A percentile compares a stretch with the other conserved stretches of the same genome.
Conservation (phyloP, 2,797 vertebrate genomes). For the Lophotriccus pileatus region DNA sequence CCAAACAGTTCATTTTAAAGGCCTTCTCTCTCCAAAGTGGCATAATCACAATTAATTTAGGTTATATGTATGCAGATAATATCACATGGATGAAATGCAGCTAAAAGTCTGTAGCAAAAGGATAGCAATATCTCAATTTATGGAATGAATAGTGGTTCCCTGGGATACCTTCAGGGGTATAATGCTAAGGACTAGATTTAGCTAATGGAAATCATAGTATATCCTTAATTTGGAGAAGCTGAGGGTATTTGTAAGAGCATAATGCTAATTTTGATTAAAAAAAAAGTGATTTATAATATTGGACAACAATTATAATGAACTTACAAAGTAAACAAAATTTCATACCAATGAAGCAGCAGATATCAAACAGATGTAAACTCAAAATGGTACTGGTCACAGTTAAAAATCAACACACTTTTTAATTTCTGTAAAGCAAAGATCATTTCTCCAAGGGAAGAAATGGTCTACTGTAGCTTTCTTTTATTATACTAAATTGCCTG, state of each 20-base stretch:
- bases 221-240: background rate
- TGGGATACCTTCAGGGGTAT: background rate
- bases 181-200: background rate
- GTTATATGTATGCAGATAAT: background rate
- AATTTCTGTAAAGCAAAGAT: background rate
- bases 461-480: background rate
- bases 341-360: background rate
- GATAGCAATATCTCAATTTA: background rate
- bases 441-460: background rate
- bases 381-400: background rate
- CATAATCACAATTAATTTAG: background rate
- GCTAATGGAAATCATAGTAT: background rate
- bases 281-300: background rate
- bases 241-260: background rate
- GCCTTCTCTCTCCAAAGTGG: background rate
- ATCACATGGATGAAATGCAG: background rate
- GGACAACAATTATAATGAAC: background rate
- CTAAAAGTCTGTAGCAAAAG: background rate
- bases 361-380: background rate
- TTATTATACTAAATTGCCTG: background rate
- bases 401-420: background rate
- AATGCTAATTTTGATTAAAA: background rate
- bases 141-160: accelerated
- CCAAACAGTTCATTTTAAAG: background rate
- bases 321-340: background rate